Evolutionary conservation across 2,113 vertebrate species (phyloP), one percentile per base, ranked within the genome.

Genomic region (Paedocypris sp.): DNA sequence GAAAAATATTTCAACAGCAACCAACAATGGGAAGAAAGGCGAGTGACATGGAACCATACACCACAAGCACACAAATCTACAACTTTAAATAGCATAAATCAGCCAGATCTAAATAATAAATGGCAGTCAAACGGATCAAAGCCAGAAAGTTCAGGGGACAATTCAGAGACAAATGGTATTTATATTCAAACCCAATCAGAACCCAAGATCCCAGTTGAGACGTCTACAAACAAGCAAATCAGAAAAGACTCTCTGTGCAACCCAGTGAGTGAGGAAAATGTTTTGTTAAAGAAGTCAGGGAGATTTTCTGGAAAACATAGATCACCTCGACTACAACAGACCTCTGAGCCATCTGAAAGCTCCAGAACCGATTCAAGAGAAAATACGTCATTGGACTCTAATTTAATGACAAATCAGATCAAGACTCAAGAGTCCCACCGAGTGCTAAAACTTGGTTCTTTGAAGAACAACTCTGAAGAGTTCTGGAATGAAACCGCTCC

Each of bases 151-250:
- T n/a, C n/a, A 68, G 51, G 15, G 69, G 31, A 43, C 68, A 77
- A n/a, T 39, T 72, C 75, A 45, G 76, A 75, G 16, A 79, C 81
- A 64, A 80, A 73, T 29, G 75, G 4, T 5, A 38, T 74, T 45
- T 62, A 20, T 4, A 4, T 62, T 1, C 54, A 78, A 41, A 29
- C 10, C 13, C 5, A 28, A 19, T 36, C 73, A 1, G 32, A 13
- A 23, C 51, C 56, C 41, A 13, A 6, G 51, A 26, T 33, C 71
- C n/a, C 16, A 18, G 60, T 43, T 67, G 48, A 1, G 60, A 74
- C 25, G 29, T 20, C 3, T 65, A 54, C 29, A 29, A 54, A 20
- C 13, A 50, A 9, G 20, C 64, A 62, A 12, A 5, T 12, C 1
- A 16, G 4, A 8, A 72, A 58, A 25, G 66, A 71, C 16, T 75